Evolutionary conservation across 37 sponge, comb jelly and placozoan species (phyloP).

Genomic region (Theonella swinhoei): DNA sequence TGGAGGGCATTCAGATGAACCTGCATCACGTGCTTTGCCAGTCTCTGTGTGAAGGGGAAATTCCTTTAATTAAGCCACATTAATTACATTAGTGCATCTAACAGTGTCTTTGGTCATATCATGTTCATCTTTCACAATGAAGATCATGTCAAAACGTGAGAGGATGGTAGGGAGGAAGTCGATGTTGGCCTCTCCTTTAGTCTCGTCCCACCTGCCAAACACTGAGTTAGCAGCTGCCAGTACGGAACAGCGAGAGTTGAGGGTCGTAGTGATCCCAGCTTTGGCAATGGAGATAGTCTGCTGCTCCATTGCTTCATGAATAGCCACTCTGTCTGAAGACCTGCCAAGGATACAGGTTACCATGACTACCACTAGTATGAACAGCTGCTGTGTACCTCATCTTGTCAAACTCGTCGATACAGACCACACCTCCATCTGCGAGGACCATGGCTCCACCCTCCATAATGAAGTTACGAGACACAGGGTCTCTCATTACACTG

Average conservation of each 20-base stretch:
- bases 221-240: conserved; percentile 99
- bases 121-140: conserved; percentile 97
- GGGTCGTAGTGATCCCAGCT: conserved; percentile 99
- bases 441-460: conserved; percentile 99
- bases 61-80: not conserved
- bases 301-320: conserved; percentile 99
- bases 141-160: conserved; percentile 99
- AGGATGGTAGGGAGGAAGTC: conserved; percentile 99
- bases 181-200: conserved; percentile 97
- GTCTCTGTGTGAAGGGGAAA: conserved; percentile 26
- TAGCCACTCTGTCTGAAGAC: conserved; percentile 90
- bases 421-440: conserved; percentile 99
- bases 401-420: conserved; percentile 99
- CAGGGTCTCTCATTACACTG: conserved; percentile 93
- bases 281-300: conserved; percentile 99
- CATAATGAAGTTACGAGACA: conserved; percentile 94
- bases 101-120: conserved; percentile 89
- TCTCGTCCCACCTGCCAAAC: conserved; percentile 99
- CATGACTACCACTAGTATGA: not conserved
- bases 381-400: conserved; percentile 18
- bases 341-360: not conserved
- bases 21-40: conserved; percentile 97
- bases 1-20: conserved; percentile 94
- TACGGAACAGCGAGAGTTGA: conserved; percentile 97
- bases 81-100: conserved; percentile 7